Evolutionary conservation across 2,888 invertebrate genomes (phyloP), one percentile per base, ranked within the genome.

Genomic region (Yponomeuta plumbellus): DNA sequence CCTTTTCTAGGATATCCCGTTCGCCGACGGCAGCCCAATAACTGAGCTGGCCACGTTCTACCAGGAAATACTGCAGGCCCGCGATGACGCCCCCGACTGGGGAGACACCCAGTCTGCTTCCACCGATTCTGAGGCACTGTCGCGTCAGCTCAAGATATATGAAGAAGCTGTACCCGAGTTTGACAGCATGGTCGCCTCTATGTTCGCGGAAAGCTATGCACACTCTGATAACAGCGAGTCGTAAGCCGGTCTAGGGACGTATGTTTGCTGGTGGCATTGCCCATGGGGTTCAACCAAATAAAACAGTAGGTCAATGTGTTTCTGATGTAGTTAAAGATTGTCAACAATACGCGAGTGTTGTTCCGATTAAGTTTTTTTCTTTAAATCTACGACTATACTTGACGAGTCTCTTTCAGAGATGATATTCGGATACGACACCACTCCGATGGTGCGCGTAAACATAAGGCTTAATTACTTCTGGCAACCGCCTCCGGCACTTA

Each of bases 31-130:
- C 68, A 94, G 93, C 74, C 93, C 94, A 0, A 94, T 94, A 74
- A 93, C 93, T 61, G 96, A 97, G 76, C 88, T 97, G 69, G 95
- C 96, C 0, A 92, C 93, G 70, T 96, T 97, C 86, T 96, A 95
- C 85, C 92, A 94, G 44, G 96, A 96, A 76, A 96, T 96, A 84
- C 93, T 96, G 77, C 93, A 93, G 72, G 96, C 96, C 10, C 86
- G 84, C 1, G 81, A 85, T 0, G 78, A 80, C 34, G 83, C 82
- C 67, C 83, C 83, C 66, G 85, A 83, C 52, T 84, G 86, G 83
- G 73, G 80, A 0, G 68, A 65, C n/a, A 13, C 23, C 1, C 40
- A 58, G 21, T 73, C 81, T 0, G 72, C 71, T 0, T 80, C 80
- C 0, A 76, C 78, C 0, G 85, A 85, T 70, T 77, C 82, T 0